Evolutionary conservation across 2,888 invertebrate species (phyloP), one percentile per base, ranked within the genome.

Genomic region (Calephelis perditalis): DNA sequence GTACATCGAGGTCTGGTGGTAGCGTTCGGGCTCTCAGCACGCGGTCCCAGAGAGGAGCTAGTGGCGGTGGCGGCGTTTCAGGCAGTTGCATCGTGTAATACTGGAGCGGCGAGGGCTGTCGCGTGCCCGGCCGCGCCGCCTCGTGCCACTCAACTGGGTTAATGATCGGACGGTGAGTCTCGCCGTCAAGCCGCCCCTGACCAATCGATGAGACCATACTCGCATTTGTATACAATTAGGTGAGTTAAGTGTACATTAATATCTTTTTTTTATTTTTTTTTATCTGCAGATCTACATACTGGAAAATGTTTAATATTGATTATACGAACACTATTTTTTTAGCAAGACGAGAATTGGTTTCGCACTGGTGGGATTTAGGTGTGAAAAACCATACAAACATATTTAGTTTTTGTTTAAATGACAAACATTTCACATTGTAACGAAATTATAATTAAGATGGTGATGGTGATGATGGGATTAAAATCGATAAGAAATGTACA

Each of bases 31-130:
- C 95, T 64, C 95, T 91, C 56, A 95, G 92, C 70, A 96, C 94
- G 75, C 95, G 93, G 82, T 96, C 96, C 96, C 96, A 96, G 8
- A 96, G 84, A 58, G 95, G 94, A 56, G 96, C 96, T 63, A 96
- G 91, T 62, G 88, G 89, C 67, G 88, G 90, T 68, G 88, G 88
- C 72, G 86, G 89, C 71, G 83, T 79, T 77, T 85, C 88, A 67
- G 85, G 87, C 74, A 86, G 79, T 81, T 89, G 90, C 90, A 89
- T 89, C 79, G 73, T 77, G 81, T 67, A 71, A 71, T 65, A 71
- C 66, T 72, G 70, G 64, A 96, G 91, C 65, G 87, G 86, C 69
- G 85, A 86, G 69, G 86, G 86, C 72, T 85, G 87, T 78, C 78
- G 81, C 81, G 79, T 81, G 84, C 80, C 87, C 83, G 76, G 76